Evolutionary conservation across 2,797 vertebrate species (phyloP), one percentile per base, ranked within the genome.

Genomic region (Myiothlypis chrysogaster): DNA sequence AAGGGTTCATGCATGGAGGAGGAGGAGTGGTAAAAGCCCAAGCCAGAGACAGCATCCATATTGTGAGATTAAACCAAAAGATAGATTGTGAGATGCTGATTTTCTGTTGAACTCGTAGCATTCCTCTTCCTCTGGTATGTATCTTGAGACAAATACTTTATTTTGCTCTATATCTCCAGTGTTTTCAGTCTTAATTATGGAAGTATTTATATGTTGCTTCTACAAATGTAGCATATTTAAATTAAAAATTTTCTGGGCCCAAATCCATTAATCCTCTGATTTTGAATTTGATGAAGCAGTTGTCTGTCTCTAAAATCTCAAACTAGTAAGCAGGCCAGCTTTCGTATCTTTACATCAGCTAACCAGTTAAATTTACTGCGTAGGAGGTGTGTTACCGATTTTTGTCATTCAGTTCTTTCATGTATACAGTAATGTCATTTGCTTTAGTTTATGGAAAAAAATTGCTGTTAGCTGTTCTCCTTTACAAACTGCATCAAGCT

Each of bases 331-430:
- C 39, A 91, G 39, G 13, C 39, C 27, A 63, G 41, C 39, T 89
- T 93, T 96, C 25, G 28, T 90, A 59, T 49, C 47, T 89, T 64
- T 68, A 35, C 80, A 32, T 95, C 65, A 92, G 59, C 94, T 94
- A 81, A 90, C 41, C 86, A 44, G 73, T 69, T 93, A 66, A 66
- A 70, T 70, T 69, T 84, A 32, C 34, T 57, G 66, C 10, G 59
- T 96, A 79, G 91, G 95, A 90, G 37, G 34, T 65, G 15, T 79
- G 59, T 88, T 93, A 69, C 49, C 56, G 94, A 66, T 73, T 84
- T 94, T 91, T 91, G 83, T 94, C 89, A 91, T 94, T 94, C 79
- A 91, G 0, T 69, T 91, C 72, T 95, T 95, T 93, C 52, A 49
- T 50, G 39, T 53, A 30, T 70, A 52, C 53, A 91, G 37, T 55